Conservation (phyloP, 2,888 invertebrate species). For the Meteorus colon region DNA sequence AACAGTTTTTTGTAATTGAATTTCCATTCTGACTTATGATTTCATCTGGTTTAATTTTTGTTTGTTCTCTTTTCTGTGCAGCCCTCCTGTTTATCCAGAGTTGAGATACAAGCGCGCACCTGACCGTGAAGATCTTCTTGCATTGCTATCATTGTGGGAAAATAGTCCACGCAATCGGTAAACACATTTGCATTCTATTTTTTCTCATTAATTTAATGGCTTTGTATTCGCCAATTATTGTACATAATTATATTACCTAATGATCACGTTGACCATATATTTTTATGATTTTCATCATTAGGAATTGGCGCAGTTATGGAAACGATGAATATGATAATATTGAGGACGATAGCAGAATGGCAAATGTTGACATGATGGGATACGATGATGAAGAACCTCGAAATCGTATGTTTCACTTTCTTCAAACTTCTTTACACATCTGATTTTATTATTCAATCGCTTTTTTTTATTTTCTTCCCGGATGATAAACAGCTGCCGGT, state of each 20-base stretch:
- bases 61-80: conserved; percentile 45
- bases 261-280: background rate
- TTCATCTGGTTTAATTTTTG: background rate
- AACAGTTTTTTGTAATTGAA: background rate
- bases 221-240: background rate
- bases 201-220: conserved; percentile 1
- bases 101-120: conserved; percentile 68
- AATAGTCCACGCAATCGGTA: conserved; percentile 67
- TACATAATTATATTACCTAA: background rate
- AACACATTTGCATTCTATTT: conserved; percentile 41
- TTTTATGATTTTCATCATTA: conserved; percentile 43
- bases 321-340: conserved; percentile 67
- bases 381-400: conserved; percentile 67
- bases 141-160: conserved; percentile 70
- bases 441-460: background rate
- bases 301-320: conserved; percentile 65
- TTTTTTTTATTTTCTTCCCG: background rate
- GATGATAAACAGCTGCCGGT: conserved; percentile 56
- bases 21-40: background rate
- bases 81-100: conserved; percentile 63
- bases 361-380: conserved; percentile 51
- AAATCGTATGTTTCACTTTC: conserved; percentile 54
- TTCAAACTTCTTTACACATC: background rate
- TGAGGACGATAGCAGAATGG: conserved; percentile 60
- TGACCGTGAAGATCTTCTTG: conserved; percentile 69